Percentiles rank a stretch among this genome's conserved stretches.
phyloP scores from a whole-genome alignment of 2,888 invertebrate species.

The Pammene fasciana region DNA sequence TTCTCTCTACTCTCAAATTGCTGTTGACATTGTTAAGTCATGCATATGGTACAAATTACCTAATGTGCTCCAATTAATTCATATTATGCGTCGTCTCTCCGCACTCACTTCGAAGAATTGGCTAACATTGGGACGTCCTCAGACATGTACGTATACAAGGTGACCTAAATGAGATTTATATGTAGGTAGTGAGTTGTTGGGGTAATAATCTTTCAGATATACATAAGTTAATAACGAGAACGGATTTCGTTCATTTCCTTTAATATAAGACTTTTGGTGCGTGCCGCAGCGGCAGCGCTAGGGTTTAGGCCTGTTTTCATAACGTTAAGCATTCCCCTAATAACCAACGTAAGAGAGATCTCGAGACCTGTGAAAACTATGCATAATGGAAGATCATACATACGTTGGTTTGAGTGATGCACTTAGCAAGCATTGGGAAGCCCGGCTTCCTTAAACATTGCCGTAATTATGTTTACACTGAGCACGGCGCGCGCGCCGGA shows the following conservation, averaged over 20 bases:
- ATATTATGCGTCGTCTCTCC: too few relatives aligned
- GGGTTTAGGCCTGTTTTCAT: conserved; percentile 49
- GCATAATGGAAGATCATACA: not conserved
- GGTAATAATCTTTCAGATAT: conserved; percentile 13
- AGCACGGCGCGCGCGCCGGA: conserved; percentile 44
- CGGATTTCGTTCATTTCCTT: conserved; percentile 33
- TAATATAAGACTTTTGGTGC: conserved; percentile 45
- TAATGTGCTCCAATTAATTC: too few relatives aligned
- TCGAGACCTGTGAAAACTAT: not conserved
- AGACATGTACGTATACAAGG: not conserved
- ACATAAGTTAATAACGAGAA: conserved; percentile 22
- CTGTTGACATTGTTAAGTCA: too few relatives aligned
- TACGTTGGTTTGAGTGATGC: not conserved
- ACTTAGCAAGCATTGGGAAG: not conserved
- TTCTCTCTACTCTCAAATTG: too few relatives aligned
- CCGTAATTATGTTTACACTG: conserved; percentile 57
- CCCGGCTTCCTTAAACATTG: conserved; percentile 51
- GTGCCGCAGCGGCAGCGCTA: conserved; percentile 47
- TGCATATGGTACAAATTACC: too few relatives aligned
- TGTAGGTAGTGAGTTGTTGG: conserved; percentile 1
- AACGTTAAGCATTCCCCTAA: not conserved
- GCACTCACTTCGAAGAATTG: too few relatives aligned
- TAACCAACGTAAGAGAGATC: not conserved
- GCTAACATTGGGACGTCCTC: not conserved
- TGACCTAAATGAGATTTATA: conserved; percentile 15